Evolutionary conservation across 2,888 invertebrate genomes (phyloP).

Genomic region (Lucinisca nassula): DNA sequence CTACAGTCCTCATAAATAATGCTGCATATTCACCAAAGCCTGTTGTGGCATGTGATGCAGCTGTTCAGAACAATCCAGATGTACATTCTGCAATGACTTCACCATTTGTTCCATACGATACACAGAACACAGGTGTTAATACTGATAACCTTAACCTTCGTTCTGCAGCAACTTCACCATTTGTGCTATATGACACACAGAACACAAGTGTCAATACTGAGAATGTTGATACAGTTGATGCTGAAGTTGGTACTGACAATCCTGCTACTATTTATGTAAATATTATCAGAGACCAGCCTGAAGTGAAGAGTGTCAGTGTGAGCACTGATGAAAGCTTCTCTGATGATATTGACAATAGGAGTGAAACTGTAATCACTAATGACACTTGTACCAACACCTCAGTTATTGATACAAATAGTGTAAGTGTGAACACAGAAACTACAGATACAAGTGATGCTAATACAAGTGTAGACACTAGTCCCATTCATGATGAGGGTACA

Average conservation of each 20-base stretch:
- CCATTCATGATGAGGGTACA: conserved; percentile 24
- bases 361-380: not conserved
- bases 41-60: conserved; percentile 22
- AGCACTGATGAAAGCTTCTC: not conserved
- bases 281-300: not conserved
- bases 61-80: conserved; percentile 46
- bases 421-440: not conserved
- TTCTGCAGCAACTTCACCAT: not conserved
- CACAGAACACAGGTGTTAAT: not conserved
- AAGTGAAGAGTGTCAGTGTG: not conserved
- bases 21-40: conserved; percentile 47
- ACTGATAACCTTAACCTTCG: too few relatives aligned
- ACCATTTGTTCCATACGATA: not conserved
- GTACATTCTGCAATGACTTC: conserved; percentile 26
- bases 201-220: not conserved
- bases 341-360: not conserved
- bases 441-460: too few relatives aligned
- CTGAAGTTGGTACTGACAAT: not conserved
- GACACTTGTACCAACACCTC: not conserved
- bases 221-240: not conserved
- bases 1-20: not conserved
- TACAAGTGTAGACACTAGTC: not conserved
- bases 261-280: not conserved
- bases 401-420: not conserved
- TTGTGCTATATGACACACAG: not conserved